Base-by-base conservation (phyloP, 2,797 vertebrate genomes). In the Gobionotothen gibberifrons region DNA sequence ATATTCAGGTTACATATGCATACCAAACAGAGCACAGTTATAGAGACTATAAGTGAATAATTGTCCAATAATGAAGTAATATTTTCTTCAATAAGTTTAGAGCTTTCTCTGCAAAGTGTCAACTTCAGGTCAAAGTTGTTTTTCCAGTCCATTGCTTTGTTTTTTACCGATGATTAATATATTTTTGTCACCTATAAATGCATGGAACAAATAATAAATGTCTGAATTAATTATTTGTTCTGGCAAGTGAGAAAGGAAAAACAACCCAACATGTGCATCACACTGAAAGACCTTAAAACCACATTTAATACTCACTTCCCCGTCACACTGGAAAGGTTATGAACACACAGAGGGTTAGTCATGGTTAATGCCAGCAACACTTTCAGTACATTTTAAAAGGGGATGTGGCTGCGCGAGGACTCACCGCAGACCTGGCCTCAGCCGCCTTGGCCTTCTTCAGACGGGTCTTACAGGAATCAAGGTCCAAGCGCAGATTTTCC, bases 241-340 rank as follows among this genome's bases (percentile, higher is more conserved):
- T n/a, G n/a, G 26, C 68, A 77, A 57, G 49, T 22, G 21, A 57
- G 58, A 78, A 54, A 52, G 49, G 52, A 64, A 81, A 81, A 81
- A 71, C 61, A 73, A 88, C 16, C 40, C 26, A 61, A 69, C 13
- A 9, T 63, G 48, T 70, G 56, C 32, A 93, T 63, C 62, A 70
- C 7, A 88, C 36, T 26, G 11, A 21, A 79, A 62, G 51, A 62
- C 13, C 40, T 46, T 19, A 62, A 54, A 65, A 79, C 59, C 44
- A 3, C 83, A 74, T 85, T 88, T 59, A 78, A 97, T 99, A 98
- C 97, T 99, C 95, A 99, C 97, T 95, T 97, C 97, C 92, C 96
- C 97, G 94, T 98, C 97, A 94, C 95, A 97, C 97, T 98, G 97
- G 93, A 96, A 95, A 94, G 87, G 93, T 94, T 54, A 76, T 94